phyloP scores from a whole-genome alignment of 2,797 vertebrate genomes.

The Coregonus suidteri region DNA sequence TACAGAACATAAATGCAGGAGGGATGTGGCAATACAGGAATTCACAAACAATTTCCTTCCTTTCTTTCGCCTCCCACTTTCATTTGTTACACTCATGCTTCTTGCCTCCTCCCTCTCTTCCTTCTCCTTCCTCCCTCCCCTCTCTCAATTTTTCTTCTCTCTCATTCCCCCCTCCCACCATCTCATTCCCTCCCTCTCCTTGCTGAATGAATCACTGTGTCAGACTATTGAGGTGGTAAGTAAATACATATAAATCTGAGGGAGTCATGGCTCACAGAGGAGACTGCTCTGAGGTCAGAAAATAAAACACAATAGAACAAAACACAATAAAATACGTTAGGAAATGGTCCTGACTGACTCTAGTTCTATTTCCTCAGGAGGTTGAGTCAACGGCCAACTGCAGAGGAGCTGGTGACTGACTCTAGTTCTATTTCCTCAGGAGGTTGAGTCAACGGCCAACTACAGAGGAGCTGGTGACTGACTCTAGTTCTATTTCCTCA shows the following conservation, averaged over 20 bases:
- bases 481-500: too few relatives aligned
- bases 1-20: too few relatives aligned
- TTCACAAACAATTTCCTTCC: not conserved
- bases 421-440: not conserved
- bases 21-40: not conserved
- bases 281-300: not conserved
- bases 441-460: too few relatives aligned
- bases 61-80: not conserved
- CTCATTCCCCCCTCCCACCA: too few relatives aligned
- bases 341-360: not conserved
- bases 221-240: not conserved
- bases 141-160: not conserved
- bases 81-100: not conserved
- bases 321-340: not conserved
- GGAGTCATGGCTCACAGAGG: not conserved
- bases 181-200: constrained; percentile 1
- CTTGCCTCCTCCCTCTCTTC: not conserved
- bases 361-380: constrained; percentile 77
- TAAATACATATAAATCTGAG: not conserved
- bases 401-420: constrained; percentile 85
- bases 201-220: not conserved
- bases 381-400: constrained; percentile 94
- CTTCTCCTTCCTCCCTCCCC: not conserved
- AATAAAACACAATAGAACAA: not conserved
- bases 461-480: too few relatives aligned